Conservation (phyloP, 1,140 invertebrate genomes). For the Pseudomyrmex gracilis region DNA sequence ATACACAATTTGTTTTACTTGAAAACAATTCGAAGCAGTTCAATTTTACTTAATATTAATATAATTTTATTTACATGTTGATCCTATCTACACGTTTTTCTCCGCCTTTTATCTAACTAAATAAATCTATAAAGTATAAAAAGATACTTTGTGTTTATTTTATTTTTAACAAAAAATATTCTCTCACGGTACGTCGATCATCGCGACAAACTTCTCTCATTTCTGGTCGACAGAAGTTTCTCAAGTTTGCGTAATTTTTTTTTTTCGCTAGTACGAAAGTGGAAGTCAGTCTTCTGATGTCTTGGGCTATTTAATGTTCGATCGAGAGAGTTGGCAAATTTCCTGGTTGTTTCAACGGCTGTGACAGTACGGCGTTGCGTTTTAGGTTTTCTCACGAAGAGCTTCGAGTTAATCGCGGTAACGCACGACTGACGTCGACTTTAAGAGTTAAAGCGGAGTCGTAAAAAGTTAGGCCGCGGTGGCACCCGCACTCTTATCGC, state of each 20-base stretch:
- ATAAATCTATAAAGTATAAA: slow-evolving; percentile 7
- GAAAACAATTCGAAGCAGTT: neutral
- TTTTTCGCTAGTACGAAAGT: neutral
- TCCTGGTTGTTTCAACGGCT: neutral
- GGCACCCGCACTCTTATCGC: slow-evolving; percentile 23
- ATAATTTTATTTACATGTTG: neutral
- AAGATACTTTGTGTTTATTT: neutral
- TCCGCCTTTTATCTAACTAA: neutral
- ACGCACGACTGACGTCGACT: slow-evolving; percentile 30
- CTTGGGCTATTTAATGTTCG: slow-evolving; percentile 17
- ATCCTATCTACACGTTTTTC: neutral
- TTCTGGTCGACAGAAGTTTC: slow-evolving; percentile 35
- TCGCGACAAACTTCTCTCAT: slow-evolving; percentile 28
- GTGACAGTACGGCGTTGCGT: neutral
- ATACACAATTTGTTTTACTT: neutral
- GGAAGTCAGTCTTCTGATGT: neutral
- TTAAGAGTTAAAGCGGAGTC: slow-evolving; percentile 27
- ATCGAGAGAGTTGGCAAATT: slow-evolving; percentile 21
- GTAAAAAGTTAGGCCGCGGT: slow-evolving; percentile 33
- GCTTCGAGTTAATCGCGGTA: slow-evolving; percentile 43
- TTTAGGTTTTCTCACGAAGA: slow-evolving; percentile 14
- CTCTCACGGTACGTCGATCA: slow-evolving; percentile 6
- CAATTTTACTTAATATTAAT: neutral
- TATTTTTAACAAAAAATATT: slow-evolving; percentile 22
- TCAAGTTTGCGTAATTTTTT: slow-evolving; percentile 45